Conservation (phyloP, 2,797 vertebrate genomes). For the Falco peregrinus region DNA sequence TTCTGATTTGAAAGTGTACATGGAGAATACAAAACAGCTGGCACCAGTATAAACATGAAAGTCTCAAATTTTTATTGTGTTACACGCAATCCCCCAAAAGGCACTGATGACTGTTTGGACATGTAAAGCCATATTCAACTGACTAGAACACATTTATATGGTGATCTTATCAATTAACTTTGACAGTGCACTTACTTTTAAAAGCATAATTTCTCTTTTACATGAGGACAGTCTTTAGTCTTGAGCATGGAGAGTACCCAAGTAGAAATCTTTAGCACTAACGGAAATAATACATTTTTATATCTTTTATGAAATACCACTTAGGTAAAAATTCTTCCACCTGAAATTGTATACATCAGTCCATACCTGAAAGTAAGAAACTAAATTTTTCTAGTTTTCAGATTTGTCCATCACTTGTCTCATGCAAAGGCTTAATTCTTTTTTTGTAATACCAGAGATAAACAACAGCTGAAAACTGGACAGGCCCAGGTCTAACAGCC, state of each 20-base stretch:
- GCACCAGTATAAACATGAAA: rapidly evolving
- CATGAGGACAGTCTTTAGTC: neutral
- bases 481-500: neutral
- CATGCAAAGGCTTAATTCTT: neutral
- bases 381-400: neutral
- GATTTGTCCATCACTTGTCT: neutral
- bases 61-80: neutral
- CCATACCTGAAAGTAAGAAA: neutral
- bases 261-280: neutral
- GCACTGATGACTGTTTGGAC: neutral
- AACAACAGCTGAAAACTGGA: neutral
- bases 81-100: neutral
- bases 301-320: neutral
- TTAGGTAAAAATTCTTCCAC: neutral
- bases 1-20: neutral
- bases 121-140: neutral
- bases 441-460: neutral
- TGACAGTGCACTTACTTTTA: neutral
- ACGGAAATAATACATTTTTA: neutral
- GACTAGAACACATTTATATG: neutral
- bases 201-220: neutral
- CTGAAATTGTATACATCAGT: neutral
- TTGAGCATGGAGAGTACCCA: neutral
- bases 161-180: neutral
- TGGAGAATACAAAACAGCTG: neutral